Conservation (phyloP, 2,113 vertebrate genomes). For the Damaliscus lunatus region DNA sequence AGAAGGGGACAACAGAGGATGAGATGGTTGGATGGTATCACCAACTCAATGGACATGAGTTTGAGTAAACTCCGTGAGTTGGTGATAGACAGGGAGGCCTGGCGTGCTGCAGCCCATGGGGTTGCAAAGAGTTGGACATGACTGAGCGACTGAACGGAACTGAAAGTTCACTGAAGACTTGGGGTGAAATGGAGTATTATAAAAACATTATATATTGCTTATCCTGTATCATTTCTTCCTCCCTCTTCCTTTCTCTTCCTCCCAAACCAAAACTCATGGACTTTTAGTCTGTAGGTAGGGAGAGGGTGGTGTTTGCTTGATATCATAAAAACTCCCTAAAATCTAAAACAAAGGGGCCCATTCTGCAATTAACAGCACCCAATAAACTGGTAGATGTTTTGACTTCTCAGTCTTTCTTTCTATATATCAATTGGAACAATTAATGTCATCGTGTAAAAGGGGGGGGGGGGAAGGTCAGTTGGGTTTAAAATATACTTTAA, state of each 20-base stretch:
- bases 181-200: not conserved
- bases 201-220: not conserved
- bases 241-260: not conserved
- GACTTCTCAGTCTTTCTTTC: not conserved
- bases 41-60: not conserved
- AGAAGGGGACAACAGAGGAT: not conserved
- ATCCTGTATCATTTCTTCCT: not conserved
- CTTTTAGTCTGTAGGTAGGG: not conserved
- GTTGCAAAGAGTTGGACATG: not conserved
- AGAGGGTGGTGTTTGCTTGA: not conserved
- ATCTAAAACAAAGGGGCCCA: not conserved
- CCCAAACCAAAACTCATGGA: not conserved
- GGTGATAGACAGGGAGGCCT: not conserved
- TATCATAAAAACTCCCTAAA: not conserved
- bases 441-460: not conserved
- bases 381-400: not conserved
- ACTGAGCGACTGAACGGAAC: not conserved
- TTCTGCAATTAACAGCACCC: not conserved
- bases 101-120: not conserved
- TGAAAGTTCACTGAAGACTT: not conserved
- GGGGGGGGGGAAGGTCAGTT: not conserved
- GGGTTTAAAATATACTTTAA: conserved; percentile 19
- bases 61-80: not conserved
- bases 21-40: not conserved
- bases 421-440: not conserved